Conservation (phyloP, 2,888 invertebrate genomes). For the Eupithecia tripunctaria region DNA sequence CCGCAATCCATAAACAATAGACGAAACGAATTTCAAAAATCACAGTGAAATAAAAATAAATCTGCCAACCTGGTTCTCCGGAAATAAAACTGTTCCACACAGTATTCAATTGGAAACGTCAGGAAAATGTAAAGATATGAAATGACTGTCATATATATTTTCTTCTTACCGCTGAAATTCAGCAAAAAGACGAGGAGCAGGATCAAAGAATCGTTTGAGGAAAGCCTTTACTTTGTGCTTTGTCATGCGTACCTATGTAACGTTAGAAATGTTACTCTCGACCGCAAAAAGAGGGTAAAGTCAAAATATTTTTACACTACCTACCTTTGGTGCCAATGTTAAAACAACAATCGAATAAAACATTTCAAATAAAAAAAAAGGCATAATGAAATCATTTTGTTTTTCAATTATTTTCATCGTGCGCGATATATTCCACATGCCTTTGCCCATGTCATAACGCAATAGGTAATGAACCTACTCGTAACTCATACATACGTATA, state of each 20-base stretch:
- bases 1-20: slow-evolving; percentile 5
- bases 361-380: background rate
- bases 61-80: slow-evolving; percentile 14
- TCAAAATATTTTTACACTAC: background rate
- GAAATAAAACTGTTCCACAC: slow-evolving; percentile 32
- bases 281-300: background rate
- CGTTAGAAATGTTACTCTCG: background rate
- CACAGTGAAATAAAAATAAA: slow-evolving; percentile 33
- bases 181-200: slow-evolving; percentile 32
- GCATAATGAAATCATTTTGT: background rate
- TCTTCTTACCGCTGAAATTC: slow-evolving; percentile 44
- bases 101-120: slow-evolving; percentile 48
- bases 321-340: background rate
- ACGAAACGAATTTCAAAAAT: slow-evolving; percentile 8
- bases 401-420: background rate
- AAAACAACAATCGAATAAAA: background rate
- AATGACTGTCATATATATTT: slow-evolving; percentile 49
- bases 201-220: slow-evolving; percentile 50
- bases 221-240: slow-evolving; percentile 33
- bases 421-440: background rate
- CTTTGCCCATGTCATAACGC: background rate
- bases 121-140: slow-evolving; percentile 49
- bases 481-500: background rate
- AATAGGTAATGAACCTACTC: background rate
- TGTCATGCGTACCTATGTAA: background rate